Evolutionary conservation across 2,888 invertebrate genomes (phyloP).

Genomic region (Sarcophaga variegata): DNA sequence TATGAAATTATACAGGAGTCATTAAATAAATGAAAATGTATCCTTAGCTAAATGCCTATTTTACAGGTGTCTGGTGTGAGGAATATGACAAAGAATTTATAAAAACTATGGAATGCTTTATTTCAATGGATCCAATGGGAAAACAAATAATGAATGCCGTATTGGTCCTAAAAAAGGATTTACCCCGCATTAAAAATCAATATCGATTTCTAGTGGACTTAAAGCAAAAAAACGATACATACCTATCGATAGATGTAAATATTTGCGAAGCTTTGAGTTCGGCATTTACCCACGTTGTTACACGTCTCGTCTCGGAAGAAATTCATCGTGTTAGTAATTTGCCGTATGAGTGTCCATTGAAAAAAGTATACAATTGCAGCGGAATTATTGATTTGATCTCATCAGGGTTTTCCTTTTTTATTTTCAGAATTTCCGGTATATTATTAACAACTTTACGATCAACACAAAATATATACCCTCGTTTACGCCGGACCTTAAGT

Average conservation of each 20-base stretch:
- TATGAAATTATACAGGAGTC: too few relatives aligned
- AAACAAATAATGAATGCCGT: neutral
- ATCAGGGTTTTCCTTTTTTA: neutral
- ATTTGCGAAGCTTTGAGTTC: neutral
- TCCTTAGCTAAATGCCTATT: neutral
- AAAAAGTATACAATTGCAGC: neutral
- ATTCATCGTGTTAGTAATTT: neutral
- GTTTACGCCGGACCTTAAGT: neutral
- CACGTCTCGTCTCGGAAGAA: neutral
- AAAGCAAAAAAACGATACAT: neutral
- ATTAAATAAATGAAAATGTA: too few relatives aligned
- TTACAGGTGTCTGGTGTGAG: neutral
- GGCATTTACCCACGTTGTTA: neutral
- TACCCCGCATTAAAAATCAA: neutral
- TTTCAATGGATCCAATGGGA: neutral
- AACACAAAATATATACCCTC: neutral
- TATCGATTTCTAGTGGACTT: neutral
- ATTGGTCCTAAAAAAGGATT: neutral
- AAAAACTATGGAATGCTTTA: neutral
- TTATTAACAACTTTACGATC: neutral
- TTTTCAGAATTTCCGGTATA: neutral
- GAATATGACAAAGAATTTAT: neutral
- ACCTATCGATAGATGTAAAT: neutral
- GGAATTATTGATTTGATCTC: neutral
- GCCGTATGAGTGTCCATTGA: conserved; percentile 9